Evolutionary conservation across 37 sponge, comb jelly and placozoan genomes (phyloP).

Genomic region (Corticium candelabrum): DNA sequence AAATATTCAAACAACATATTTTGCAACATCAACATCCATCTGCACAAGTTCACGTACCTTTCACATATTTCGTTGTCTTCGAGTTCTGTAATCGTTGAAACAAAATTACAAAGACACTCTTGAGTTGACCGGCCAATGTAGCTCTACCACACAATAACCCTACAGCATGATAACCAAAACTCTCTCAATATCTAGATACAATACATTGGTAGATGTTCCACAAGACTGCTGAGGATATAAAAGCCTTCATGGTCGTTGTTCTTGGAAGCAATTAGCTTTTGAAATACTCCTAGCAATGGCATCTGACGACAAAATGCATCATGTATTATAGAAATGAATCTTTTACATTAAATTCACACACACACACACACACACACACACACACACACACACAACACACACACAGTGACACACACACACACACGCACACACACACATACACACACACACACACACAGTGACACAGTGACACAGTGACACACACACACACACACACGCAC

Average conservation of each 20-base stretch:
- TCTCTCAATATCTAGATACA: background rate
- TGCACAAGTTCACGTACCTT: constrained; percentile 20
- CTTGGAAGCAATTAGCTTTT: constrained; percentile 97
- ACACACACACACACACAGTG: background rate
- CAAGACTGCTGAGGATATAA: constrained; percentile 67
- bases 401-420: background rate
- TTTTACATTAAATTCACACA: background rate
- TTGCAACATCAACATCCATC: too few relatives aligned
- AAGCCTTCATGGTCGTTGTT: constrained; percentile 94
- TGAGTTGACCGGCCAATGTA: constrained; percentile 39
- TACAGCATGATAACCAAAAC: background rate
- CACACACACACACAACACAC: constrained; percentile 2
- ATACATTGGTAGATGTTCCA: constrained; percentile 51
- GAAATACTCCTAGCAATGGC: constrained; percentile 74
- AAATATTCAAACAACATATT: too few relatives aligned
- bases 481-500: background rate
- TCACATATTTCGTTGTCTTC: constrained; percentile 90
- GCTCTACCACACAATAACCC: constrained; percentile 8
- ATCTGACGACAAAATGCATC: background rate
- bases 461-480: background rate
- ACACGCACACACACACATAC: background rate
- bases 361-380: constrained; percentile 5
- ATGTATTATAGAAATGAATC: background rate
- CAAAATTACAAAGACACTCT: constrained; percentile 70
- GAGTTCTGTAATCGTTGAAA: constrained; percentile 88